Conservation (phyloP, 1,140 invertebrate genomes). For the Hestina assimilis region DNA sequence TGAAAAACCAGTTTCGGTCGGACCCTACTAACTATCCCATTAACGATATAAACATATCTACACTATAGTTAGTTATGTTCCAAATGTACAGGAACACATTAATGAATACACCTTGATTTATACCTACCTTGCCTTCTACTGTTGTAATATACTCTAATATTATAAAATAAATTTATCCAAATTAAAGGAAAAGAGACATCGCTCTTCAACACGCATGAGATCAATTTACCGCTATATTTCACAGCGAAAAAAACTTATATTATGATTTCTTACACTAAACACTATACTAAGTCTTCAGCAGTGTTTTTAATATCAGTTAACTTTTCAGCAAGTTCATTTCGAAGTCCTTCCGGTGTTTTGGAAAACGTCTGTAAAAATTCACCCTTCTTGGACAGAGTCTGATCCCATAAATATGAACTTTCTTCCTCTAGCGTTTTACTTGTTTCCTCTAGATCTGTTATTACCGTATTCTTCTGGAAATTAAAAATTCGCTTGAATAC, state of each 20-base stretch:
- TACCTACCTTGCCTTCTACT: no score
- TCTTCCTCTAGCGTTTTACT: slow-evolving; percentile 28
- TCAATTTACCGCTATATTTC: neutral
- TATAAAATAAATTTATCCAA: no score
- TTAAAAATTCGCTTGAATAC: neutral
- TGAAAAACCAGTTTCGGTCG: no score
- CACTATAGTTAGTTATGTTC: no score
- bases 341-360: slow-evolving; percentile 11
- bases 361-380: slow-evolving; percentile 17
- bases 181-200: no score
- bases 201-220: slow-evolving; percentile 1
- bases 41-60: no score
- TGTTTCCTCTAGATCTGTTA: slow-evolving; percentile 28
- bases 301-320: slow-evolving; percentile 4
- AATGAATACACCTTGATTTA: no score
- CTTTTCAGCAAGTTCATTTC: slow-evolving; percentile 11
- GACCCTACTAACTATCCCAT: no score
- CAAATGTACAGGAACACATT: no score
- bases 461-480: slow-evolving; percentile 16
- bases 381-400: slow-evolving; percentile 11
- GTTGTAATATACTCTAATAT: no score
- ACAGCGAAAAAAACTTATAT: no score
- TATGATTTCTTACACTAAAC: no score
- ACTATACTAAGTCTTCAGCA: slow-evolving; percentile 10
- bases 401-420: slow-evolving; percentile 19